A percentile compares a stretch with the other conserved stretches of the same genome.
Evolutionary conservation across 2,113 vertebrate species (phyloP).

Genomic region (Phocoena sinus): DNA sequence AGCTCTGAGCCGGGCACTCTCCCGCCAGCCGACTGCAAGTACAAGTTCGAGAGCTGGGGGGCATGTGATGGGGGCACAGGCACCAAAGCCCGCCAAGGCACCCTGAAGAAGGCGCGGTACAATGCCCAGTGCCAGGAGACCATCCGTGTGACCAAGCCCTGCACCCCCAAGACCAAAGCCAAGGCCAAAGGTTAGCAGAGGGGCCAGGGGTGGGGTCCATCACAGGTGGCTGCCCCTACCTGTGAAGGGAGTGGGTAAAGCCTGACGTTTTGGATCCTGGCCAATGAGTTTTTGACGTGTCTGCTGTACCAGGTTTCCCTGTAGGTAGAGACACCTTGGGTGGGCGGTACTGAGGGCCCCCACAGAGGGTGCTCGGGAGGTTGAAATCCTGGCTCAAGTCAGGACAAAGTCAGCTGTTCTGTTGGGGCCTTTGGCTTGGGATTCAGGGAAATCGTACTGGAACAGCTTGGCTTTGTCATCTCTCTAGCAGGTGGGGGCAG

Average conservation of each 20-base stretch:
- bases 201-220: neutral
- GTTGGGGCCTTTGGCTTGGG: neutral
- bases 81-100: conserved; percentile 89
- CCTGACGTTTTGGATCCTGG: neutral
- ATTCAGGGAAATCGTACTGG: neutral
- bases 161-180: conserved; percentile 88
- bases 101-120: conserved; percentile 93
- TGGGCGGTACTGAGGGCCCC: neutral
- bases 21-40: conserved; percentile 93
- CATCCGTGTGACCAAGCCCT: conserved; percentile 92
- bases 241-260: neutral
- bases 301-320: too few relatives aligned
- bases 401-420: neutral
- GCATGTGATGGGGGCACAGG: conserved; percentile 86
- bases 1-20: neutral
- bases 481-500: neutral
- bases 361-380: neutral
- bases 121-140: conserved; percentile 91
- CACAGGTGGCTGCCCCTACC: too few relatives aligned
- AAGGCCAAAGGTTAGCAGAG: conserved; percentile 88
- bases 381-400: neutral
- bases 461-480: neutral
- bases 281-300: neutral
- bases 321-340: neutral
- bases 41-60: conserved; percentile 94